These are phyloP conservation scores for Cremastobaeus sp. DNA, from an alignment of 2,888 invertebrate species.

Conservation along the genomic window DNA sequence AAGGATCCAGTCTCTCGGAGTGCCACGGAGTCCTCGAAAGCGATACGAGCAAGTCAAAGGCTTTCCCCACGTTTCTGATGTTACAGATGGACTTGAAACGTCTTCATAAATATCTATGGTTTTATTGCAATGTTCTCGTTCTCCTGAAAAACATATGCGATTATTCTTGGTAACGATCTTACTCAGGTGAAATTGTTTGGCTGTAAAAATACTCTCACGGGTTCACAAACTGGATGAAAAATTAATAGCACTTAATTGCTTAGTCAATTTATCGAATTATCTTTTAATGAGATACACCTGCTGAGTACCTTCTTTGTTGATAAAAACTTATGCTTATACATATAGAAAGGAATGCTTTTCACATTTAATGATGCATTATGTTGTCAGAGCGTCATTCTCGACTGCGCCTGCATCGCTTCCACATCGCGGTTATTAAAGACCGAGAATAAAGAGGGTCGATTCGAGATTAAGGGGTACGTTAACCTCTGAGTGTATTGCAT, in stretches of 20 bases:
- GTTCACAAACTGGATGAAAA: too few relatives aligned
- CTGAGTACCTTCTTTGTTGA: constrained; percentile 38
- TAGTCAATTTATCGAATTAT: constrained; percentile 11
- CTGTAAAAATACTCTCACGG: not conserved
- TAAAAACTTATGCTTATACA: constrained; percentile 40
- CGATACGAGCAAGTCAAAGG: constrained; percentile 94
- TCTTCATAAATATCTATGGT: constrained; percentile 96
- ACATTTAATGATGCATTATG: constrained; percentile 56
- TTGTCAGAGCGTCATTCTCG: constrained; percentile 34
- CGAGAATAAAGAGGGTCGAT: constrained; percentile 58
- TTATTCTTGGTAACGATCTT: not conserved
- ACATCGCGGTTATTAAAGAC: constrained; percentile 51
- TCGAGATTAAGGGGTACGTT: constrained; percentile 56
- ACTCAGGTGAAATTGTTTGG: not conserved
- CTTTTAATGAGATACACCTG: constrained; percentile 32
- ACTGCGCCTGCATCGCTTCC: constrained; percentile 48
- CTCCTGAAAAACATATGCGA: constrained; percentile 75
- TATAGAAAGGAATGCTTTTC: constrained; percentile 37
- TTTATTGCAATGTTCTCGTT: constrained; percentile 94
- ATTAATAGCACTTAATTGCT: too few relatives aligned
- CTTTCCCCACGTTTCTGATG: constrained; percentile 88
- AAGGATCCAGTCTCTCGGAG: constrained; percentile 93
- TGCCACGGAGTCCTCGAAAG: constrained; percentile 91
- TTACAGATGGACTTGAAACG: constrained; percentile 92
- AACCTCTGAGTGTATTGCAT: constrained; percentile 35